Evolutionary conservation across 2,888 invertebrate species (phyloP), one percentile per base, ranked within the genome.

Genomic region (Linyphia triangularis): DNA sequence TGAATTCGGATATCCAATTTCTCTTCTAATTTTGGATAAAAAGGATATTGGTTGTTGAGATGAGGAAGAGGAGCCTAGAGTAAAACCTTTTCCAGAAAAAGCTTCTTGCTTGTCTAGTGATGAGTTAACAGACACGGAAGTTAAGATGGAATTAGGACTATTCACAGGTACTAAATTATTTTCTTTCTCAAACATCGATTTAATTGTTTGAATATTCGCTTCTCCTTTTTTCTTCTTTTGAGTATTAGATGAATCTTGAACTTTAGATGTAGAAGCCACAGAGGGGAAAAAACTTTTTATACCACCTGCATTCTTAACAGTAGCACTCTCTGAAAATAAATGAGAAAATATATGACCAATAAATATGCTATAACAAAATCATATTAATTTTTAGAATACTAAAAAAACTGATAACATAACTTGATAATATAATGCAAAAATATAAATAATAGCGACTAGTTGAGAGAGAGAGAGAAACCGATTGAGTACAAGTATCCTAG

Each of bases 51-150:
- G 43, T 22, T 51, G 19, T 24, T 4, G 1, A n/a, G 77, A 26
- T 33, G 40, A 40, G 13, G 82, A 82, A n/a, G 63, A 10, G n/a
- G 84, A 77, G 28, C 84, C 84, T 19, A 85, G 51, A 26, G n/a
- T 28, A 69, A 77, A 77, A 40, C 84, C 84, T 28, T 63, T 24
- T 26, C 84, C 84, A 37, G 84, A n/a, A 69, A 85, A 85, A 16
- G 65, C 51, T 28, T 33, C 24, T n/a, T 26, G 51, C 13, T 1
- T 65, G n/a, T 37, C 24, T 37, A 24, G 51, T n/a, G 19, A 30
- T n/a, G 57, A 19, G 16, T 37, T 26, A 10, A 30, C 13, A 43
- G 78, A 30, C 16, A 28, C 6, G 6, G 22, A 22, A 61, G 59
- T 33, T 43, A 24, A 24, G 2, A 22, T 26, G 7, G 40, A 2